Evolutionary conservation across 2,888 invertebrate species (phyloP).

Genomic region (Spisula subtruncata): DNA sequence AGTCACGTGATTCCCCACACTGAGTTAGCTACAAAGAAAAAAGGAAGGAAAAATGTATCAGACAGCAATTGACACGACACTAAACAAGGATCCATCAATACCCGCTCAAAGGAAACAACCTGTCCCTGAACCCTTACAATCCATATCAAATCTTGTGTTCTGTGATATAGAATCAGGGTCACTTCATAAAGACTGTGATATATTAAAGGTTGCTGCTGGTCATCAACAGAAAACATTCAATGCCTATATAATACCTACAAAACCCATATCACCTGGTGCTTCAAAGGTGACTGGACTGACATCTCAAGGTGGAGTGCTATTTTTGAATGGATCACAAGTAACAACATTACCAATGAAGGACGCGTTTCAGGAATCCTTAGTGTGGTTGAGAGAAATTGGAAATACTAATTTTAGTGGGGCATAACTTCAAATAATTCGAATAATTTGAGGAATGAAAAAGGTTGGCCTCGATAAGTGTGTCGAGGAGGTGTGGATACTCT

Average conservation of each 20-base stretch:
- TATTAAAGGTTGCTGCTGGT: constrained; percentile 10
- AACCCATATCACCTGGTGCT: constrained; percentile 40
- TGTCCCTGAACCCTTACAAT: too few relatives aligned
- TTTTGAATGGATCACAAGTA: too few relatives aligned
- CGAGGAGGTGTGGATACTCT: constrained; percentile 32
- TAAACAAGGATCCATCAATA: too few relatives aligned
- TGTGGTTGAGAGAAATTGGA: constrained; percentile 16
- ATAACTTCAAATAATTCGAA: constrained; percentile 41
- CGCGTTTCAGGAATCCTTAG: not conserved
- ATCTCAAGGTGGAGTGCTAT: not conserved
- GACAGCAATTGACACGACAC: too few relatives aligned
- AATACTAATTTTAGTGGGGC: constrained; percentile 41
- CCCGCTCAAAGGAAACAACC: constrained; percentile 15
- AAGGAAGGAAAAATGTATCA: too few relatives aligned
- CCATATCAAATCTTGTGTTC: too few relatives aligned
- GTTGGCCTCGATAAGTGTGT: not conserved
- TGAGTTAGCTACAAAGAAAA: too few relatives aligned
- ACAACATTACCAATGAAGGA: constrained; percentile 31
- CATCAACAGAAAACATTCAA: constrained; percentile 23
- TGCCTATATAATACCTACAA: constrained; percentile 44
- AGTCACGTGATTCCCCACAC: too few relatives aligned
- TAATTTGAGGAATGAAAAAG: not conserved
- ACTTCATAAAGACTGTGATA: not conserved
- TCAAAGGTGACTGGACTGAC: constrained; percentile 36
- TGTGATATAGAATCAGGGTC: not conserved